These are phyloP conservation scores for Nothoprocta perdicaria DNA, from an alignment of 2,113 vertebrate genomes.

Conservation along the genomic window DNA sequence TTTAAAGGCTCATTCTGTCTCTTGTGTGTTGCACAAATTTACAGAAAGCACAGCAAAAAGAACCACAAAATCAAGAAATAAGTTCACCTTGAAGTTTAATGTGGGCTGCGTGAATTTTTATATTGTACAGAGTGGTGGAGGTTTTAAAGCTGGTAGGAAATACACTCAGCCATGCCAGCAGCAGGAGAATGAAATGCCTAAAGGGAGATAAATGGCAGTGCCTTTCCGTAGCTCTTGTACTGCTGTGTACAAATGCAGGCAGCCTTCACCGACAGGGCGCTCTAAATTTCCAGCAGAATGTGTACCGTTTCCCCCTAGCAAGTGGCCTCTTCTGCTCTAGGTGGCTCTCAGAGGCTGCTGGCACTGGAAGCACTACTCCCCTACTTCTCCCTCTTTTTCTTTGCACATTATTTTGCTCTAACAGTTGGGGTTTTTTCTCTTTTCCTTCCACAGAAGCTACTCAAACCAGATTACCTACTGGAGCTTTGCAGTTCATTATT, in stretches of 20 bases:
- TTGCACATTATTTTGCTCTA: neutral
- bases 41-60: neutral
- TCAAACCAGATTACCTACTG: neutral
- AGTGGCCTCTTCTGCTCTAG: neutral
- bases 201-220: neutral
- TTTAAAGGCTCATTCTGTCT: neutral
- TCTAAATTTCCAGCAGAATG: neutral
- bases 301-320: neutral
- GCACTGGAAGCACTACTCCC: neutral
- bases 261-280: neutral
- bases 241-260: neutral
- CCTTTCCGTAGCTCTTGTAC: neutral
- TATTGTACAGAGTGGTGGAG: neutral
- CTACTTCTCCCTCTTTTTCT: neutral
- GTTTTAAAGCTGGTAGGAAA: neutral
- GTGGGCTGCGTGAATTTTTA: neutral
- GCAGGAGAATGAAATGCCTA: neutral
- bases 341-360: constrained; percentile 11
- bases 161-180: neutral
- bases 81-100: neutral
- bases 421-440: rapidly evolving
- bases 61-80: neutral
- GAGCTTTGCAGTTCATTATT: neutral
- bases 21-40: neutral
- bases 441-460: neutral